These are phyloP conservation scores for Eueremaeus valkanovi DNA, from an alignment of 2,888 invertebrate genomes.

Conservation along the genomic window DNA sequence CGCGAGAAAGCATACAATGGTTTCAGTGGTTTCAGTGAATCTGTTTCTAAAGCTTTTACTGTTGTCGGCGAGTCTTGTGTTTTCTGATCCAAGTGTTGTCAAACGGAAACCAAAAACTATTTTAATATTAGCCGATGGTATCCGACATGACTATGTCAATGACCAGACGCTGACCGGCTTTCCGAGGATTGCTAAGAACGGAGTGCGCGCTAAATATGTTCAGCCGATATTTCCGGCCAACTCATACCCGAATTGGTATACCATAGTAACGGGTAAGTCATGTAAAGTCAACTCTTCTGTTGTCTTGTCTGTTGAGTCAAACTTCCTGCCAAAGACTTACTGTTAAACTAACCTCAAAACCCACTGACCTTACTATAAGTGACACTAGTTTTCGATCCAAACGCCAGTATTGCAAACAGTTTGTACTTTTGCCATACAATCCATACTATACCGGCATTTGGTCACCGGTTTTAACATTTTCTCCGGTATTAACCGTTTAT, in stretches of 20 bases:
- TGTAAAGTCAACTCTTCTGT: background rate
- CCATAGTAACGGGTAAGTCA: constrained; percentile 42
- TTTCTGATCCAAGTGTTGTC: background rate
- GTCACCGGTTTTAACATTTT: background rate
- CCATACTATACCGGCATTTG: background rate
- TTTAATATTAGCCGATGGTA: constrained; percentile 39
- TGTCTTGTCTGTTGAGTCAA: background rate
- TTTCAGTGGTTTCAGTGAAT: constrained; percentile 28
- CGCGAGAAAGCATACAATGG: background rate
- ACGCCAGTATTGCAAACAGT: background rate
- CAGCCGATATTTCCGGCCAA: constrained; percentile 46
- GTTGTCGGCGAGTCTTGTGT: background rate
- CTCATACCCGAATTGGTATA: constrained; percentile 47
- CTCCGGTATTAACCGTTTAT: background rate
- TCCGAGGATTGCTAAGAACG: constrained; percentile 43
- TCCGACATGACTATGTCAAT: constrained; percentile 41
- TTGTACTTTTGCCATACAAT: background rate
- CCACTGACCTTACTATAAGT: constrained; percentile 22
- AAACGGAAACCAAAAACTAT: constrained; percentile 4
- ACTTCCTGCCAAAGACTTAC: constrained; percentile 15
- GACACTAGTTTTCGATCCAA: background rate
- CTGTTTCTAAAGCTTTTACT: background rate
- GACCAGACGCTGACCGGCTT: constrained; percentile 41
- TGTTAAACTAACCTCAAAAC: constrained; percentile 10
- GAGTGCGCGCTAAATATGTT: constrained; percentile 45